Evolutionary conservation across 1,140 invertebrate genomes (phyloP).

Genomic region (Aphidius ervi): DNA sequence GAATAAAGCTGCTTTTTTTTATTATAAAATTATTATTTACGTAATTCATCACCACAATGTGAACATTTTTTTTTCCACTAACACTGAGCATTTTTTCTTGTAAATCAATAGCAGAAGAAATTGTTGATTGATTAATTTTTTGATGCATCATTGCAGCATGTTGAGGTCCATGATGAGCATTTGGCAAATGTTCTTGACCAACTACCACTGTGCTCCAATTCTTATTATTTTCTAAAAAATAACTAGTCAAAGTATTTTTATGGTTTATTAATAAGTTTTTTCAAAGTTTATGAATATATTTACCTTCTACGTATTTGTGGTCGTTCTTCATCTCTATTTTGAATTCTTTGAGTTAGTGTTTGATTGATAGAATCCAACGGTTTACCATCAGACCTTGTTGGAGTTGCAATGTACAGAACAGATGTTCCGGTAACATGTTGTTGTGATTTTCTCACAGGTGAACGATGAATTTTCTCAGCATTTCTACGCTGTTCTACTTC

Average conservation of each 20-base stretch:
- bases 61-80: conserved; percentile 95
- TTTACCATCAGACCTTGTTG: conserved; percentile 49
- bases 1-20: no score
- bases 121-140: conserved; percentile 47
- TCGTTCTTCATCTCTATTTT: conserved; percentile 58
- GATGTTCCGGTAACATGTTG: conserved; percentile 49
- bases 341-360: conserved; percentile 67
- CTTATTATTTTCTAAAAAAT: conserved; percentile 17
- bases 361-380: conserved; percentile 68
- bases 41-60: conserved; percentile 88
- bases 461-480: conserved; percentile 62
- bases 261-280: no score
- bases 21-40: no score
- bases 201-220: conserved; percentile 43
- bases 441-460: conserved; percentile 38
- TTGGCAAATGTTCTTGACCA: conserved; percentile 39
- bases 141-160: conserved; percentile 49
- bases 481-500: conserved; percentile 87
- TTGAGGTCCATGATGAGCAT: conserved; percentile 42
- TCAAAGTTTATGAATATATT: not conserved
- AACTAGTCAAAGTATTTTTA: conserved; percentile 6
- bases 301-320: conserved; percentile 48
- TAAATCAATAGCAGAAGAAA: conserved; percentile 35
- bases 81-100: conserved; percentile 80
- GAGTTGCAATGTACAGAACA: conserved; percentile 41